Base-by-base conservation (phyloP, 2,113 vertebrate species). In the Platichthys stellatus region DNA sequence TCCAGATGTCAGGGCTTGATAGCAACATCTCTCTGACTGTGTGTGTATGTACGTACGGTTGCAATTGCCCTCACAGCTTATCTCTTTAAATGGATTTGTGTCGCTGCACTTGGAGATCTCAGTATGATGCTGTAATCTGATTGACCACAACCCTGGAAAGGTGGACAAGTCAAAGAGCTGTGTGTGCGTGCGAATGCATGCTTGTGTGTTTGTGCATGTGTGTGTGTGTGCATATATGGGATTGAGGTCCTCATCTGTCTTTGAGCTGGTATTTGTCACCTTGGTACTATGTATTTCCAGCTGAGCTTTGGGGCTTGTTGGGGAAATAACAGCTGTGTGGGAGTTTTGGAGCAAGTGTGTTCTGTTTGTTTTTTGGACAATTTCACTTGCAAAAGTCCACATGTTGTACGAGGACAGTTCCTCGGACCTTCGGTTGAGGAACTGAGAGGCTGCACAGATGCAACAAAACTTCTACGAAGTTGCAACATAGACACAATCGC, bases 71-170 rank as follows among this genome's bases (percentile, higher is more conserved):
- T 31, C 31, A 31, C 6, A 77, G 72, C 81, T 90, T 91, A 90
- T 92, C 89, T 87, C 71, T 85, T 47, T 85, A 87, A 89, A 86
- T 88, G 85, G 88, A 92, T 92, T 92, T 90, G 82, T 89, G 88
- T 85, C 69, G 69, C 61, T 75, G 68, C 78, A 75, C 73, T 85
- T 18, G 0, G 74, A 86, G 79, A 88, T 91, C 81, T 78, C 75
- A 14, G 62, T 85, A 53, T 82, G 86, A 78, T 83, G 57, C 76
- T 79, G 45, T 91, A 92, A 93, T 92, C 90, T 84, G 74, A 92
- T 89, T 84, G 73, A 24, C 72, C 78, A 63, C 64, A 76, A 76
- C 88, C 82, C 78, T 18, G 45, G 54, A 31, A 65, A 73, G 58
- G 54, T 67, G 69, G 26, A 62, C 12, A 43, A 70, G 65, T 72